Percentiles rank a stretch among this genome's conserved stretches.
Conservation (phyloP, 2,888 invertebrate genomes). For the Tenthredo scrophulariae region DNA sequence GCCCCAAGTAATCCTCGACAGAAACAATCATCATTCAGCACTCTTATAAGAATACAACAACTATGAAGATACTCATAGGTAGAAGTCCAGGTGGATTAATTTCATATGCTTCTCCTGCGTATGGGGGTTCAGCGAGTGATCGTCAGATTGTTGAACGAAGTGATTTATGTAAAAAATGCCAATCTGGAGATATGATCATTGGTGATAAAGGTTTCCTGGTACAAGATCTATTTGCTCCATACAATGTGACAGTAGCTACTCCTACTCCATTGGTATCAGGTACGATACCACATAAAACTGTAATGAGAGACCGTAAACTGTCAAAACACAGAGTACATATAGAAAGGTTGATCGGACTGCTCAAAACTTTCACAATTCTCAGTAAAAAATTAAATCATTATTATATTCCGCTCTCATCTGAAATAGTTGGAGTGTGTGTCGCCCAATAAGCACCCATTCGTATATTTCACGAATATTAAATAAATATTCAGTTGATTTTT, state of each 20-base stretch:
- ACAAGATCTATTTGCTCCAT: conserved; percentile 61
- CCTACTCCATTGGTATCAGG: conserved; percentile 56
- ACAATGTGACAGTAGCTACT: conserved; percentile 59
- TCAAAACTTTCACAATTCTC: conserved; percentile 58
- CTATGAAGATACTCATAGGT: conserved; percentile 60
- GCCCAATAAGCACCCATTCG: too few species aligned
- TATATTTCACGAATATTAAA: too few species aligned
- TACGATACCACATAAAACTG: conserved; percentile 50
- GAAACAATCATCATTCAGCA: conserved; percentile 61
- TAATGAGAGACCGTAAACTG: conserved; percentile 54
- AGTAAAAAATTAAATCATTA: conserved; percentile 45
- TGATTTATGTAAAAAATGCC: conserved; percentile 57
- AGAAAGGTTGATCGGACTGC: conserved; percentile 57
- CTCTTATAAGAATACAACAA: conserved; percentile 62
- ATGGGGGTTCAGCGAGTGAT: conserved; percentile 62
- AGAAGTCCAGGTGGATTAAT: conserved; percentile 60
- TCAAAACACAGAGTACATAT: conserved; percentile 57
- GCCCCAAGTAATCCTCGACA: conserved; percentile 47
- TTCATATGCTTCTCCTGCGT: conserved; percentile 58
- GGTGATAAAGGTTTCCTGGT: conserved; percentile 63
- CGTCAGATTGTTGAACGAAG: conserved; percentile 63
- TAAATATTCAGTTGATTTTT: too few species aligned
- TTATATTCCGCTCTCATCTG: conserved; percentile 50
- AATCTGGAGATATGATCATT: conserved; percentile 61
- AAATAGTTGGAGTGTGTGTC: conserved; percentile 56